Percentiles rank a stretch among this genome's conserved stretches.
Evolutionary conservation across 2,113 vertebrate species (phyloP).

Genomic region (Archocentrus centrarchus): DNA sequence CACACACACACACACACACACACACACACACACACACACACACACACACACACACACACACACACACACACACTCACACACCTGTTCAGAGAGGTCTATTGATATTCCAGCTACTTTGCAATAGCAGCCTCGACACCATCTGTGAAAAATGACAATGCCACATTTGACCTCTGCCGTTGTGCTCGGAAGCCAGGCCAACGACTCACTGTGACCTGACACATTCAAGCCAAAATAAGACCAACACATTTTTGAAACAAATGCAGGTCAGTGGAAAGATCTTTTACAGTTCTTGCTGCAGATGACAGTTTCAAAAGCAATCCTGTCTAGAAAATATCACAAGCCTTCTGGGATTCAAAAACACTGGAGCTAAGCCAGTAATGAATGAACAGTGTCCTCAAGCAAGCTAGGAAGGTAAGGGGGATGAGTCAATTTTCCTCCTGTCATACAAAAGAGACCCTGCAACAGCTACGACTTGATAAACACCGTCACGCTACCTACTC

Average conservation of each 20-base stretch:
- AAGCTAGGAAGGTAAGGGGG: constrained; percentile 47
- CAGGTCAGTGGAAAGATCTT: constrained; percentile 35
- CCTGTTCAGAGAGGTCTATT: constrained; percentile 19
- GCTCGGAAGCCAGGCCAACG: not conserved
- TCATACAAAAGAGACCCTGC: constrained; percentile 44
- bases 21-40: too few species aligned
- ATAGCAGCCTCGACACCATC: constrained; percentile 38
- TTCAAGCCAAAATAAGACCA: constrained; percentile 12
- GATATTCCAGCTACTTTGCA: constrained; percentile 49
- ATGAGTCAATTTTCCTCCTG: constrained; percentile 62
- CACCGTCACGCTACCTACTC: constrained; percentile 46
- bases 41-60: too few species aligned
- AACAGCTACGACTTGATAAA: constrained; percentile 55
- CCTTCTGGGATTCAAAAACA: constrained; percentile 36
- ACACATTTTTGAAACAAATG: constrained; percentile 13
- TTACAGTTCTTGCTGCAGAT: constrained; percentile 21
- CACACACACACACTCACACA: too few species aligned
- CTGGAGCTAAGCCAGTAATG: constrained; percentile 41
- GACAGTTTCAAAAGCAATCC: constrained; percentile 40
- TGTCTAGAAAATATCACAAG: constrained; percentile 41
- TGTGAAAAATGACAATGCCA: constrained; percentile 63
- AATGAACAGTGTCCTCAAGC: constrained; percentile 53
- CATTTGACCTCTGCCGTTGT: constrained; percentile 47
- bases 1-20: too few species aligned
- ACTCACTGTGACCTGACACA: not conserved